Conservation (phyloP, 2,888 invertebrate species). For the Archaeoteleia sp. region DNA sequence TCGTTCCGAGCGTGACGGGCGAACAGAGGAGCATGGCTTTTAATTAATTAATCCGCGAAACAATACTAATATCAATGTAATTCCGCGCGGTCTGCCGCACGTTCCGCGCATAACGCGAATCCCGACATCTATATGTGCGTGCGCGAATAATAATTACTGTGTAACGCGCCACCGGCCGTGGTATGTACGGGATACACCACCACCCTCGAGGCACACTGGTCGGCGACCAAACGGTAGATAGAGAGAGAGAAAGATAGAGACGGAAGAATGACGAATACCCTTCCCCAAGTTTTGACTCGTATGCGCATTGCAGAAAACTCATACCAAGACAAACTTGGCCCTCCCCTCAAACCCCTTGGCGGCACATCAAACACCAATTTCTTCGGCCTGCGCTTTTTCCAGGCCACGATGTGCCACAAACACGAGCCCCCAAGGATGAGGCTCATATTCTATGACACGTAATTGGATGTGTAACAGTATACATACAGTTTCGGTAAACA, state of each 20-base stretch:
- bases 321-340: background rate
- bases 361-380: slow-evolving; percentile 73
- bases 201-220: slow-evolving; percentile 44
- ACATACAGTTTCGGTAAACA: too few relatives aligned
- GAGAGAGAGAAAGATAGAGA: background rate
- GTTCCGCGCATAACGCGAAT: slow-evolving; percentile 32
- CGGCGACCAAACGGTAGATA: slow-evolving; percentile 9
- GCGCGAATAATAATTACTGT: slow-evolving; percentile 51
- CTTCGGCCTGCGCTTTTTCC: slow-evolving; percentile 63
- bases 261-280: background rate
- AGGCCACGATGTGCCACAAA: slow-evolving; percentile 64
- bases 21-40: slow-evolving; percentile 60
- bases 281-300: background rate
- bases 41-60: slow-evolving; percentile 73
- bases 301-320: background rate
- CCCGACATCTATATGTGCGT: slow-evolving; percentile 50
- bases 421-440: slow-evolving; percentile 57
- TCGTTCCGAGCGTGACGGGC: slow-evolving; percentile 14
- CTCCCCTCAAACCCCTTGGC: slow-evolving; percentile 63
- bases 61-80: slow-evolving; percentile 73
- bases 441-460: too few relatives aligned
- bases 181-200: slow-evolving; percentile 60
- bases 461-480: too few relatives aligned
- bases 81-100: slow-evolving; percentile 70
- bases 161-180: slow-evolving; percentile 61